phyloP scores from a whole-genome alignment of 1,140 invertebrate species.

The Hyphantria cunea region DNA sequence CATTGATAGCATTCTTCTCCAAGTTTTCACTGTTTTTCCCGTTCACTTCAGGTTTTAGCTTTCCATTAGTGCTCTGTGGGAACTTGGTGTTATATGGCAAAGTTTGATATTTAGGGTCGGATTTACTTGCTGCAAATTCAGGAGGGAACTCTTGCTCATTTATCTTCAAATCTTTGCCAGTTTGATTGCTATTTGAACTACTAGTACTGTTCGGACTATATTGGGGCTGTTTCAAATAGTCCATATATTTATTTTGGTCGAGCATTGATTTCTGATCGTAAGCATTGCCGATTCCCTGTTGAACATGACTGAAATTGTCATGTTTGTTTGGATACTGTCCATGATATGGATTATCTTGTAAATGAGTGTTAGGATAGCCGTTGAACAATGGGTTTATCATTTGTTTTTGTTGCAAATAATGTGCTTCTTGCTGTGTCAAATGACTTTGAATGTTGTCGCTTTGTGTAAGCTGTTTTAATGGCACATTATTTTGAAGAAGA shows the following conservation, averaged over 20 bases:
- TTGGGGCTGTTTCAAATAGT: slow-evolving; percentile 73
- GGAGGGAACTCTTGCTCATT: slow-evolving; percentile 80
- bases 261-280: slow-evolving; percentile 76
- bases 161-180: slow-evolving; percentile 73
- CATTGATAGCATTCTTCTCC: slow-evolving; percentile 66
- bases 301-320: slow-evolving; percentile 70
- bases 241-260: slow-evolving; percentile 74
- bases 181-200: slow-evolving; percentile 76
- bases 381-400: slow-evolving; percentile 75
- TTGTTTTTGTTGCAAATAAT: slow-evolving; percentile 79
- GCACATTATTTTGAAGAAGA: slow-evolving; percentile 76
- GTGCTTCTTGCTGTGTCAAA: slow-evolving; percentile 78
- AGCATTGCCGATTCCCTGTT: slow-evolving; percentile 69
- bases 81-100: slow-evolving; percentile 95
- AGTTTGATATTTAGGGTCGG: slow-evolving; percentile 96
- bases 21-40: slow-evolving; percentile 63
- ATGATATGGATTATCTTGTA: slow-evolving; percentile 68
- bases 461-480: slow-evolving; percentile 79
- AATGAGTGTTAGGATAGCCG: slow-evolving; percentile 63
- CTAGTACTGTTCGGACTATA: slow-evolving; percentile 73
- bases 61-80: slow-evolving; percentile 79
- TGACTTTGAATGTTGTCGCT: slow-evolving; percentile 76
- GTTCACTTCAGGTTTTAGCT: slow-evolving; percentile 68
- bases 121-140: slow-evolving; percentile 86
- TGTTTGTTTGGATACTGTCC: slow-evolving; percentile 71